Evolutionary conservation across 2,113 vertebrate genomes (phyloP), one percentile per base, ranked within the genome.

Genomic region (Pogona vitticeps): DNA sequence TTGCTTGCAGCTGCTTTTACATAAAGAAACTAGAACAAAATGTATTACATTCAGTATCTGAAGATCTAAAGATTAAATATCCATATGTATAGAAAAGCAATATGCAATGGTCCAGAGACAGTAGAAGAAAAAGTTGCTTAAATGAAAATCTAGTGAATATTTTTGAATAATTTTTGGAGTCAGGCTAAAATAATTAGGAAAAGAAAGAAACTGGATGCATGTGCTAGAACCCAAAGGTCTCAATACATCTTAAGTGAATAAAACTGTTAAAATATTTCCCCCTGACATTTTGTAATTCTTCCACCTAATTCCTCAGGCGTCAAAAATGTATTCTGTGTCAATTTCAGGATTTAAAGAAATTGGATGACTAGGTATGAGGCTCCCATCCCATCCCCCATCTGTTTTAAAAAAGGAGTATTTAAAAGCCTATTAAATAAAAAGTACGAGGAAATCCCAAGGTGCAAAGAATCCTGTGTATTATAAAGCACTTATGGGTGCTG

Each of bases 11-110:
- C 14, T 61, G 12, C 7, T 80, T 90, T 87, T 85, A 2, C 0
- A 18, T 90, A 67, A 77, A 73, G 65, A 91, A 91, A 85, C 28
- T 31, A 68, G 65, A 68, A 28, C 31, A 68, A 68, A 26, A 31
- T 52, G 46, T 10, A 52, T 52, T 10, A 52, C 46, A 52, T 52
- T 52, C 2, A n/a, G n/a, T n/a, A n/a, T n/a, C n/a, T n/a, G n/a
- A n/a, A n/a, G n/a, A n/a, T n/a, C n/a, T n/a, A n/a, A n/a, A n/a
- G n/a, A n/a, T n/a, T 92, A 88, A 85, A 42, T 79, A 7, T 90
- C 59, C 61, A 58, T 88, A 31, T 82, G 56, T 86, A 82, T 52
- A 72, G 56, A 75, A 63, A 75, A 26, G 38, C 26, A 61, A 42
- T 42, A 36, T 38, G 36, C 31, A 40, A 12, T 75, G 23, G 8